These are phyloP conservation scores for Spodoptera picta DNA, from an alignment of 2,888 invertebrate genomes.

Conservation along the genomic window DNA sequence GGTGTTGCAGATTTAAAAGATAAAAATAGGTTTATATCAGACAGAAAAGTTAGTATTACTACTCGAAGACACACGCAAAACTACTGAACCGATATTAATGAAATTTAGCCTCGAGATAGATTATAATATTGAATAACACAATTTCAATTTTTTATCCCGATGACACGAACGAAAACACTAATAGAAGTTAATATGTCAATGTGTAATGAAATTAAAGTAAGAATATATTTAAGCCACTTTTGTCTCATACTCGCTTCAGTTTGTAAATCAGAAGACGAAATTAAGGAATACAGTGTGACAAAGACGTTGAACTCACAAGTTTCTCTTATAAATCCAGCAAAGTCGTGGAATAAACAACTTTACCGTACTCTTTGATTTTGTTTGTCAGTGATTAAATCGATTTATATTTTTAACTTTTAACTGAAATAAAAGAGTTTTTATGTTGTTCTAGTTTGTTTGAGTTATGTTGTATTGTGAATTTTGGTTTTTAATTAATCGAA, in stretches of 20 bases:
- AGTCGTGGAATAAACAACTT: slow-evolving; percentile 69
- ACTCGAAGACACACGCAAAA: too few relatives aligned
- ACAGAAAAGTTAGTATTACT: too few relatives aligned
- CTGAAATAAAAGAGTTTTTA: slow-evolving; percentile 27
- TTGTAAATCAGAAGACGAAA: slow-evolving; percentile 52
- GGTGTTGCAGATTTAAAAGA: too few relatives aligned
- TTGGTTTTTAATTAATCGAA: neutral
- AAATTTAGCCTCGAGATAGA: too few relatives aligned
- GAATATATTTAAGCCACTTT: too few relatives aligned
- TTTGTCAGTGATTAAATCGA: slow-evolving; percentile 58
- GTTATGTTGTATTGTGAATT: neutral
- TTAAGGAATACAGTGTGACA: slow-evolving; percentile 77
- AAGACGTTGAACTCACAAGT: slow-evolving; percentile 77
- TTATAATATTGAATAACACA: too few relatives aligned
- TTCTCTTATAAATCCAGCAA: slow-evolving; percentile 77
- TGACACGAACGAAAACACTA: too few relatives aligned
- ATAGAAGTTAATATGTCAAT: too few relatives aligned
- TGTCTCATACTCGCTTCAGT: slow-evolving; percentile 27
- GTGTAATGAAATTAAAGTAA: too few relatives aligned
- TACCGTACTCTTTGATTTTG: slow-evolving; percentile 63
- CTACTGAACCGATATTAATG: too few relatives aligned
- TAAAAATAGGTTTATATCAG: too few relatives aligned
- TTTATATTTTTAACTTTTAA: slow-evolving; percentile 39
- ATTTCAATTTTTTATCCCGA: too few relatives aligned
- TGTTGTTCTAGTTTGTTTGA: slow-evolving; percentile 1